A percentile compares a stretch with the other conserved stretches of the same genome.
phyloP scores from a whole-genome alignment of 2,888 invertebrate genomes.

The Drosophila tripunctata region DNA sequence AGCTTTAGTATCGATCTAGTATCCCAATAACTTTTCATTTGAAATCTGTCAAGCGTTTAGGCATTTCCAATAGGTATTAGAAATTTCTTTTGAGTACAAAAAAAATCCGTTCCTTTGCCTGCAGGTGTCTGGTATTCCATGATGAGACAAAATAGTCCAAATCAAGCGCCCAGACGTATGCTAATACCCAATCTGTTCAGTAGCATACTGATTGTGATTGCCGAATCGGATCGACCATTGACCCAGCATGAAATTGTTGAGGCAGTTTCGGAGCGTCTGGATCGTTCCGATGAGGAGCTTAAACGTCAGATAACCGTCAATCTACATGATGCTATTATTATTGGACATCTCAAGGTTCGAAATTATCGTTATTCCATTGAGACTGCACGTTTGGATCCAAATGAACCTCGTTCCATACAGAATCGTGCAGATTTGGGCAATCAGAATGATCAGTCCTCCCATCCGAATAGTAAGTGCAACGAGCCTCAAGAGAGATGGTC shows the following conservation, averaged over 20 bases:
- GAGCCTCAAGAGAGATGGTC: neutral
- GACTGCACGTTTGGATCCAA: constrained; percentile 17
- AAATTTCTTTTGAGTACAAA: neutral
- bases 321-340: constrained; percentile 62
- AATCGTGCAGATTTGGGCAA: neutral
- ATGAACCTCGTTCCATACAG: constrained; percentile 6
- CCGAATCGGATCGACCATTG: constrained; percentile 55
- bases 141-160: constrained; percentile 53
- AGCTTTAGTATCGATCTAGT: constrained; percentile 20
- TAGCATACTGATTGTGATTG: constrained; percentile 53
- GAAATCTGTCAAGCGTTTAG: neutral
- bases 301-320: constrained; percentile 64
- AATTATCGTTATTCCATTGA: constrained; percentile 58
- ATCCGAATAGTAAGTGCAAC: neutral
- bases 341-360: constrained; percentile 48
- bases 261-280: constrained; percentile 50
- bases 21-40: neutral
- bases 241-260: constrained; percentile 64
- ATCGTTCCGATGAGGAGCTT: constrained; percentile 64
- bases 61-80: neutral
- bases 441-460: neutral
- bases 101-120: neutral
- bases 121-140: neutral
- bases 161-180: constrained; percentile 63
- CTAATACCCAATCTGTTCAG: constrained; percentile 61